These are phyloP conservation scores for Melanotaenia duboulayi DNA, from an alignment of 2,113 vertebrate genomes.

Conservation along the genomic window DNA sequence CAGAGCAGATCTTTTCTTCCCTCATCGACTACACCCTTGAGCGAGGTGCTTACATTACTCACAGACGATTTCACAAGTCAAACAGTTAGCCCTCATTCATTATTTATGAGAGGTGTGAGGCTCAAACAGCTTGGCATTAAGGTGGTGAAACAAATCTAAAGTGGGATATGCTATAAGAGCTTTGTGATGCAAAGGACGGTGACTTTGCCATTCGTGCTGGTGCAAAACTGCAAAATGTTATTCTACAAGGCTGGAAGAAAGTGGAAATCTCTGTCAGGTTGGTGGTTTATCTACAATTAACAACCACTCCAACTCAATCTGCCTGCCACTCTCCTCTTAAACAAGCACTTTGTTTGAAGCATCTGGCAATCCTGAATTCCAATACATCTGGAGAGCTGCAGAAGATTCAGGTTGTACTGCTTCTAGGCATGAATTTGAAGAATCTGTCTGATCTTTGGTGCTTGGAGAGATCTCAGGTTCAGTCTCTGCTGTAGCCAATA, in stretches of 20 bases:
- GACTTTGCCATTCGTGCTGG: conserved; percentile 3
- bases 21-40: conserved; percentile 45
- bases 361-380: conserved; percentile 47
- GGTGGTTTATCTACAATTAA: conserved; percentile 48
- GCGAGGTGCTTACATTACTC: conserved; percentile 43
- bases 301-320: conserved; percentile 38
- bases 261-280: conserved; percentile 28
- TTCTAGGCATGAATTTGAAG: conserved; percentile 46
- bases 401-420: conserved; percentile 45
- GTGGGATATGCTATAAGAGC: neutral
- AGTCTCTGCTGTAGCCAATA: conserved; percentile 20
- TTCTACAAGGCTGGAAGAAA: conserved; percentile 17
- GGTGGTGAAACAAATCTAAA: conserved; percentile 40
- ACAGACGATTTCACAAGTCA: conserved; percentile 44
- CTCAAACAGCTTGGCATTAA: conserved; percentile 29
- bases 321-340: conserved; percentile 36
- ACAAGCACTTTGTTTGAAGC: conserved; percentile 45
- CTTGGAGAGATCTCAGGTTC: conserved; percentile 31
- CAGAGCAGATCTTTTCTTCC: conserved; percentile 24
- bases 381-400: conserved; percentile 55
- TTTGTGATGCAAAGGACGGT: conserved; percentile 28
- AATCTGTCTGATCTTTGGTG: conserved; percentile 32
- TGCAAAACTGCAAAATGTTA: conserved; percentile 11
- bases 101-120: conserved; percentile 56
- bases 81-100: conserved; percentile 57